A percentile compares a stretch with the other conserved stretches of the same genome.
Evolutionary conservation across 2,113 vertebrate species (phyloP).

Genomic region (Vireo altiloquus): DNA sequence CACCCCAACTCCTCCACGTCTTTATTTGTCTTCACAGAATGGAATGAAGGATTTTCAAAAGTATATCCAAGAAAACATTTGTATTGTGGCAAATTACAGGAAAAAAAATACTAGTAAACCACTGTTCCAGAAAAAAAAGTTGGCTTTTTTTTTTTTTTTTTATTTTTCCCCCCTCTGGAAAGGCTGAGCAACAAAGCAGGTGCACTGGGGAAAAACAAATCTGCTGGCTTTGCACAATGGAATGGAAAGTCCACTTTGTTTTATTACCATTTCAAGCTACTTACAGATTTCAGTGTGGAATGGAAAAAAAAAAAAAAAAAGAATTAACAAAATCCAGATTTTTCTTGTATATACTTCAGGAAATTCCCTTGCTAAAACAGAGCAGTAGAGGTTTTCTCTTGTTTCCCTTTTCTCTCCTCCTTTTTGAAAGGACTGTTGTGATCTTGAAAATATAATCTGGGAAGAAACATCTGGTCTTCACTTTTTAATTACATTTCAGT

Average conservation of each 20-base stretch:
- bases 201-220: slow-evolving; percentile 35
- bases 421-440: neutral
- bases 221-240: slow-evolving; percentile 34
- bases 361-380: neutral
- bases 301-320: neutral
- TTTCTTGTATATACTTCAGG: neutral
- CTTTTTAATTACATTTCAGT: slow-evolving; percentile 61
- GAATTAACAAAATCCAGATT: neutral
- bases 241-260: slow-evolving; percentile 14
- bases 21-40: neutral
- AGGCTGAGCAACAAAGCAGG: slow-evolving; percentile 31
- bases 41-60: neutral
- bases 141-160: too few species aligned
- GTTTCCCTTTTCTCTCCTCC: neutral
- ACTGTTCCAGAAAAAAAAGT: neutral
- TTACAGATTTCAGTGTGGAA: neutral
- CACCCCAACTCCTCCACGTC: neutral
- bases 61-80: neutral
- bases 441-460: slow-evolving; percentile 28
- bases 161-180: neutral
- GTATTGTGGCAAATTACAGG: neutral
- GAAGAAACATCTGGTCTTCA: slow-evolving; percentile 49
- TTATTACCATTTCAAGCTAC: slow-evolving; percentile 24
- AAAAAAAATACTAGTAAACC: neutral
- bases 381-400: neutral